Conservation (phyloP, 1,140 invertebrate species). For the Atta colombica region DNA sequence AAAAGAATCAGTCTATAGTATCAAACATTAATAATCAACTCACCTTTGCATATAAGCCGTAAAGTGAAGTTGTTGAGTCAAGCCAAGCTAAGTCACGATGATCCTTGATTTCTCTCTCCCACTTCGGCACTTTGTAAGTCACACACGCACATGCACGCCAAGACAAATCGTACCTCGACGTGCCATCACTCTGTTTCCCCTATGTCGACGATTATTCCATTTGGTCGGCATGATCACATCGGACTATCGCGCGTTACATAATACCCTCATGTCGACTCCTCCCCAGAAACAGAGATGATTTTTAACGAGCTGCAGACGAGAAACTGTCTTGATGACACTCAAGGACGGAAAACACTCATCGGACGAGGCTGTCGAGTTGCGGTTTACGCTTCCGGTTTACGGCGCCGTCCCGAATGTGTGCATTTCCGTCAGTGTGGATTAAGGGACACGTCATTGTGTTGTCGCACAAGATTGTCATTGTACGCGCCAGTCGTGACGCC, state of each 20-base stretch:
- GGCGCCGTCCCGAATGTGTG: not conserved
- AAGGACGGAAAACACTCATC: slow-evolving; percentile 28
- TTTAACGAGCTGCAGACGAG: slow-evolving; percentile 16
- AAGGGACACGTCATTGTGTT: slow-evolving; percentile 31
- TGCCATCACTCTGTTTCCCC: slow-evolving; percentile 59
- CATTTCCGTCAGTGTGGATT: slow-evolving; percentile 47
- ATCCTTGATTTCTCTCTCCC: slow-evolving; percentile 19
- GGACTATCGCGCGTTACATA: slow-evolving; percentile 9
- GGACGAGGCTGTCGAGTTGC: slow-evolving; percentile 5
- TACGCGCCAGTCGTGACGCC: not conserved
- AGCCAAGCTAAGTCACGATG: slow-evolving; percentile 3
- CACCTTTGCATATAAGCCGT: slow-evolving; percentile 32
- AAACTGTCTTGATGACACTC: slow-evolving; percentile 1
- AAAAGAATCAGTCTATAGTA: not conserved
- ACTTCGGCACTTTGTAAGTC: slow-evolving; percentile 66
- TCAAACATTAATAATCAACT: slow-evolving; percentile 46
- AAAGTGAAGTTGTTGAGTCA: not conserved
- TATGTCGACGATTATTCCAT: slow-evolving; percentile 42
- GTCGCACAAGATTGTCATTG: slow-evolving; percentile 56
- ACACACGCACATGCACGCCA: slow-evolving; percentile 64
- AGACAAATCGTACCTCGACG: slow-evolving; percentile 55
- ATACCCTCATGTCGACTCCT: not conserved
- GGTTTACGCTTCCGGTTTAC: slow-evolving; percentile 53
- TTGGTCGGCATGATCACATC: slow-evolving; percentile 49
- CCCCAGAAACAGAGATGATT: slow-evolving; percentile 18